Evolutionary conservation across 2,797 vertebrate species (phyloP), one percentile per base, ranked within the genome.

Genomic region (Ctenosaura bakeri): DNA sequence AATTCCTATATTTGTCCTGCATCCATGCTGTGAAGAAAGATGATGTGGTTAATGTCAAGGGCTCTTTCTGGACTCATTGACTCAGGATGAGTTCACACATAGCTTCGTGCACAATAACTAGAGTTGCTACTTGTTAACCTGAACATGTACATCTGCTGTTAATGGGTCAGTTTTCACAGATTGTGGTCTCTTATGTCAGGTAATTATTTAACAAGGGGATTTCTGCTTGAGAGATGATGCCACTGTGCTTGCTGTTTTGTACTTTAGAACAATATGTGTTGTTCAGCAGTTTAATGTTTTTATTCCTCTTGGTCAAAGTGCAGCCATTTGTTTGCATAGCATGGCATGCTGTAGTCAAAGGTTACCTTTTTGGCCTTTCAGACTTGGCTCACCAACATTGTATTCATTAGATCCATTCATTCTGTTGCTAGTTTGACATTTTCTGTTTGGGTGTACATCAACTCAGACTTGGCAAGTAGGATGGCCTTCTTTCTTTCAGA

Each of bases 21-120:
- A 62, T 89, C 84, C 87, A 56, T 32, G 59, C 85, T 50, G 85
- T 38, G 73, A 71, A 92, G 91, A 92, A 86, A 54, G 77, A 76
- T 46, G 4, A 4, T 22, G 56, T 54, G 35, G 32, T 56, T 71
- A 46, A 81, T 42, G 77, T 88, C 18, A 14, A 78, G n/a, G 29
- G 59, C 42, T n/a, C 77, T 73, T 92, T 88, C 16, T 50, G 8
- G 74, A 22, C 56, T 59, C 86, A 62, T 77, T 46, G 69, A 89
- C 4, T 83, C 46, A 26, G 52, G 32, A 86, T 73, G 79, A 56
- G 52, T 88, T 82, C 78, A 56, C 22, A 56, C 52, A 46, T 35
- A 73, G 64, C 35, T 88, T 79, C 64, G 64, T 56, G 78, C 16
- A 35, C 32, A 35, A 82, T 82, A 73, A 62, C 52, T 81, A 20